Evolutionary conservation across 2,797 vertebrate species (phyloP).

Genomic region (Triplophysa bombifrons): DNA sequence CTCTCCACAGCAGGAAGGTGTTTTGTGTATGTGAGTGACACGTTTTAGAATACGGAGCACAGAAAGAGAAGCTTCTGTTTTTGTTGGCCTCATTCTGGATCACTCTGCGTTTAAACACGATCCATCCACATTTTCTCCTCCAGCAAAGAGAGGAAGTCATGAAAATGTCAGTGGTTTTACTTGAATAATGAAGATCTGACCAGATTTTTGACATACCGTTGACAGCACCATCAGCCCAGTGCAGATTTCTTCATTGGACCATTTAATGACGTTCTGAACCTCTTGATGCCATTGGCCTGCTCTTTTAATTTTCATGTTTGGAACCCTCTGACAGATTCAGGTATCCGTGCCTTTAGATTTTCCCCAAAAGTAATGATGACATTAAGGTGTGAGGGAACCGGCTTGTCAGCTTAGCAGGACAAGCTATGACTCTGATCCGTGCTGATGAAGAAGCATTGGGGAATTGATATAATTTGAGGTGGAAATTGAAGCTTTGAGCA

Average conservation of each 20-base stretch:
- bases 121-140: slow-evolving; percentile 55
- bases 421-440: slow-evolving; percentile 69
- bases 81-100: slow-evolving; percentile 61
- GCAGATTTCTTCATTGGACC: slow-evolving; percentile 24
- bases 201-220: slow-evolving; percentile 47
- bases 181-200: slow-evolving; percentile 59
- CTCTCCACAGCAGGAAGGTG: not conserved
- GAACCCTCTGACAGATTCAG: slow-evolving; percentile 39
- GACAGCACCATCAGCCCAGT: slow-evolving; percentile 49
- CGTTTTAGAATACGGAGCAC: slow-evolving; percentile 34
- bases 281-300: slow-evolving; percentile 35
- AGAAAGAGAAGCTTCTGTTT: slow-evolving; percentile 59
- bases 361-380: slow-evolving; percentile 40
- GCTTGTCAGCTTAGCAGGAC: slow-evolving; percentile 52
- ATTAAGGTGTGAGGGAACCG: slow-evolving; percentile 55
- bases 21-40: slow-evolving; percentile 42
- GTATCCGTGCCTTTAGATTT: slow-evolving; percentile 20
- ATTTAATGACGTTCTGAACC: slow-evolving; percentile 54
- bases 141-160: slow-evolving; percentile 57
- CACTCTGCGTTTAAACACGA: slow-evolving; percentile 51
- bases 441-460: slow-evolving; percentile 67
- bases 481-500: slow-evolving; percentile 79
- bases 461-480: slow-evolving; percentile 69
- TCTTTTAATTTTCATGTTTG: slow-evolving; percentile 27
- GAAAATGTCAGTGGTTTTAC: slow-evolving; percentile 64